These are phyloP conservation scores for Cacoxenus indagator DNA, from an alignment of 2,888 invertebrate genomes.

Conservation along the genomic window DNA sequence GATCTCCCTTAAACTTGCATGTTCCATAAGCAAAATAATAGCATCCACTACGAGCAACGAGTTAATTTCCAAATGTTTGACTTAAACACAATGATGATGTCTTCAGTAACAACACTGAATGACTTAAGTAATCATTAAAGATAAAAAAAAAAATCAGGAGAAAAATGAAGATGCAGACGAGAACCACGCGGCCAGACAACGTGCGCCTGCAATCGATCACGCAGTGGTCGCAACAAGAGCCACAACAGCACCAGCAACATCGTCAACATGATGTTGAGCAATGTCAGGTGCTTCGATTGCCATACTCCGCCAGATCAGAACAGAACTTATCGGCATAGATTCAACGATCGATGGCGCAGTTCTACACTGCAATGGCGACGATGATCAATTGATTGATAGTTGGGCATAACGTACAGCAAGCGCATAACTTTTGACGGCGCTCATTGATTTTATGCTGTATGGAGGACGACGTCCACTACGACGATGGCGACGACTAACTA, in stretches of 20 bases:
- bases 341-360: constrained; percentile 28
- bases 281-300: background rate
- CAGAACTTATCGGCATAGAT: background rate
- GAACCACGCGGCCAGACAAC: background rate
- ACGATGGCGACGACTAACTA: constrained; percentile 12
- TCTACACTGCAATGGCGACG: constrained; percentile 16
- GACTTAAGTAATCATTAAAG: background rate
- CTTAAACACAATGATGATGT: constrained; percentile 13
- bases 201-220: constrained; percentile 21
- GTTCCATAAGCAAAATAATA: background rate
- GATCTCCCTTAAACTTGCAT: background rate
- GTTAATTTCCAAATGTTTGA: constrained; percentile 19
- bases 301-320: background rate
- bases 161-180: background rate
- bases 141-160: background rate
- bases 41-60: background rate
- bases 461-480: constrained; percentile 9
- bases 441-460: constrained; percentile 41
- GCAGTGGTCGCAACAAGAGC: constrained; percentile 21
- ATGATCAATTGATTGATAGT: constrained; percentile 56
- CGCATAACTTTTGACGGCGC: constrained; percentile 30
- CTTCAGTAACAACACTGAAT: constrained; percentile 2
- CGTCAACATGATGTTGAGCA: constrained; percentile 28
- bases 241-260: constrained; percentile 11
- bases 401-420: constrained; percentile 50